Conservation (phyloP, 2,113 vertebrate species). For the Trinectes maculatus region DNA sequence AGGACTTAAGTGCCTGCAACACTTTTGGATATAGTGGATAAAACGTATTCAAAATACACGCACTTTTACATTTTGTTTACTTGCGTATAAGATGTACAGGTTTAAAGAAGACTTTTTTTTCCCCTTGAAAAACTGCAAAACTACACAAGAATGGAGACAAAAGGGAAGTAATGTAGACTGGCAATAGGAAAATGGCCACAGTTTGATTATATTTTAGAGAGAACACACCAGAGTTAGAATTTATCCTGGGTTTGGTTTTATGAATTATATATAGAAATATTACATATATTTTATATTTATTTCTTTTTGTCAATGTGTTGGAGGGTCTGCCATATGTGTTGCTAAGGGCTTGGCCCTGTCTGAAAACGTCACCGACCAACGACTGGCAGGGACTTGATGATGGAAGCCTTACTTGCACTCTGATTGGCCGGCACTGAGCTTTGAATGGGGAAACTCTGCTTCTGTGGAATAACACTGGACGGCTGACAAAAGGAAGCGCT, state of each 20-base stretch:
- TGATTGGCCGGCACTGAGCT: slow-evolving; percentile 68
- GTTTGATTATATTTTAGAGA: slow-evolving; percentile 67
- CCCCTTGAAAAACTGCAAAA: slow-evolving; percentile 77
- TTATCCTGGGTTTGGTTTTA: slow-evolving; percentile 80
- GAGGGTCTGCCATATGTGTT: slow-evolving; percentile 73
- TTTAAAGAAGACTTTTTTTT: slow-evolving; percentile 75
- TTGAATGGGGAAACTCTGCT: slow-evolving; percentile 48
- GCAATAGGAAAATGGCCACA: slow-evolving; percentile 56
- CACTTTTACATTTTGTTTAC: slow-evolving; percentile 88
- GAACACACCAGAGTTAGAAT: slow-evolving; percentile 71
- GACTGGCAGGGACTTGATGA: slow-evolving; percentile 69
- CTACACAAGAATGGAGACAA: slow-evolving; percentile 64
- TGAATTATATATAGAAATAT: slow-evolving; percentile 83
- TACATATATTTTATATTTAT: slow-evolving; percentile 85
- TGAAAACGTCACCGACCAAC: slow-evolving; percentile 61
- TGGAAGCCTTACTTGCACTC: slow-evolving; percentile 78
- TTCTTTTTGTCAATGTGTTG: slow-evolving; percentile 76
- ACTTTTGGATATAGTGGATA: slow-evolving; percentile 87
- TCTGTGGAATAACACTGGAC: slow-evolving; percentile 61
- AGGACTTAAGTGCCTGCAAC: slow-evolving; percentile 88
- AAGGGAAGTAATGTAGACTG: slow-evolving; percentile 42
- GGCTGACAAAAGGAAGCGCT: slow-evolving; percentile 45
- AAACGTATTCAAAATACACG: slow-evolving; percentile 77
- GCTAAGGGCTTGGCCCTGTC: slow-evolving; percentile 70
- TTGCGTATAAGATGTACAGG: slow-evolving; percentile 82